Evolutionary conservation across 2,888 invertebrate species (phyloP), one percentile per base, ranked within the genome.

Genomic region (Plebejus argus): DNA sequence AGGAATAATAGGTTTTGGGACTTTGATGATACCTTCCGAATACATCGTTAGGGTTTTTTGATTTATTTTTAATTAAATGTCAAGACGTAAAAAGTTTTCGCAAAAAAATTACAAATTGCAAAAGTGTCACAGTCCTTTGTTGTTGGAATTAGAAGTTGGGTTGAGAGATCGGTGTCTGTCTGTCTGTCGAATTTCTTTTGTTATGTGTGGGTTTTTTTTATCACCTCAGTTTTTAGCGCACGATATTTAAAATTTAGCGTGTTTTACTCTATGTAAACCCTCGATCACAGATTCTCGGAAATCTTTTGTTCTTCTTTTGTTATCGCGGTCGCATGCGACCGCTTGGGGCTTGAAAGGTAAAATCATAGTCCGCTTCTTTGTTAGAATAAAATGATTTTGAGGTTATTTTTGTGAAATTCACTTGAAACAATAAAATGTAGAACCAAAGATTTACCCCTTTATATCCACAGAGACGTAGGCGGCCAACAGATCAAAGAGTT

Each of bases 11-110:
- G 87, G 85, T 82, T 84, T 81, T 82, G 84, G 80, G 81, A 81
- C 83, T 86, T 83, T 87, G 88, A 90, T 90, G 86, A 85, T 86
- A 84, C 89, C 90, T 91, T 91, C 91, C 86, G 91, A 74, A 74
- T 66, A 66, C 66, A 66, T 66, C 66, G 66, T 28, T 66, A 66
- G 18, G 23, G 18, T 12, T 49, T 74, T 74, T 49, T 72, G 23
- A 49, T 74, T 23, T 15, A 23, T 74, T 74, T 74, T 74, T 74
- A 74, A 74, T 74, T 74, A 74, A 74, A 74, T 74, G 74, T 74
- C 74, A 28, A 18, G 72, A 6, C 12, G 23, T 5, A 49, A 49
- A 72, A 72, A 39, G 10, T 39, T 71, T 8, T 4, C 20, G 45
- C 39, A 72, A 72, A 72, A 72, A 23, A 23, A n/a, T 12, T 45